phyloP scores from a whole-genome alignment of 2,888 invertebrate genomes.

The Mythimna albipuncta region DNA sequence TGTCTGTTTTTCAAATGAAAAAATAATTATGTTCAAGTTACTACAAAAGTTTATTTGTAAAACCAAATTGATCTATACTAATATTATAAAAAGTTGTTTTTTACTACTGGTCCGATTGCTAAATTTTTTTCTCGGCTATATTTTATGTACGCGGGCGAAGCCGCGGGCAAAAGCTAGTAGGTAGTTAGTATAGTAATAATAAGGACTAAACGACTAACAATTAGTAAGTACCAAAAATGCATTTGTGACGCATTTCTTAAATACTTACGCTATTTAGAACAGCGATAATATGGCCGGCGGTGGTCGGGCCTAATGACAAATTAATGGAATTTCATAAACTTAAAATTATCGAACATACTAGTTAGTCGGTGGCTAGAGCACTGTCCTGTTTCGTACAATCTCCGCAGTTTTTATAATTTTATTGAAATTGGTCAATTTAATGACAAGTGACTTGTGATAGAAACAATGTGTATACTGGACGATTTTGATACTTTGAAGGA shows the following conservation, averaged over 20 bases:
- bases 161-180: background rate
- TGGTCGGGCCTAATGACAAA: conserved; percentile 78
- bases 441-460: conserved; percentile 17
- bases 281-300: conserved; percentile 74
- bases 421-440: conserved; percentile 35
- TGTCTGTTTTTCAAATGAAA: background rate
- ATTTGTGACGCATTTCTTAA: conserved; percentile 80
- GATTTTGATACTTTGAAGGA: conserved; percentile 51
- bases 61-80: conserved; percentile 6
- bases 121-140: too few species aligned
- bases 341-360: conserved; percentile 73
- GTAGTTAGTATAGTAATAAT: conserved; percentile 49
- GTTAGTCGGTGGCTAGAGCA: conserved; percentile 64
- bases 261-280: conserved; percentile 78
- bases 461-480: conserved; percentile 80
- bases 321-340: conserved; percentile 77
- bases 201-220: conserved; percentile 51
- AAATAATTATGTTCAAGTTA: background rate
- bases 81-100: too few species aligned
- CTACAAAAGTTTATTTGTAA: background rate
- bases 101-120: too few species aligned
- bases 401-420: conserved; percentile 30
- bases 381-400: conserved; percentile 67
- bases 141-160: too few species aligned
- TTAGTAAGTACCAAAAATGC: conserved; percentile 69